Percentiles rank a stretch among this genome's conserved stretches.
These are phyloP conservation scores for Tringa solitaria DNA, from an alignment of 2,113 vertebrate species.

Conservation along the genomic window DNA sequence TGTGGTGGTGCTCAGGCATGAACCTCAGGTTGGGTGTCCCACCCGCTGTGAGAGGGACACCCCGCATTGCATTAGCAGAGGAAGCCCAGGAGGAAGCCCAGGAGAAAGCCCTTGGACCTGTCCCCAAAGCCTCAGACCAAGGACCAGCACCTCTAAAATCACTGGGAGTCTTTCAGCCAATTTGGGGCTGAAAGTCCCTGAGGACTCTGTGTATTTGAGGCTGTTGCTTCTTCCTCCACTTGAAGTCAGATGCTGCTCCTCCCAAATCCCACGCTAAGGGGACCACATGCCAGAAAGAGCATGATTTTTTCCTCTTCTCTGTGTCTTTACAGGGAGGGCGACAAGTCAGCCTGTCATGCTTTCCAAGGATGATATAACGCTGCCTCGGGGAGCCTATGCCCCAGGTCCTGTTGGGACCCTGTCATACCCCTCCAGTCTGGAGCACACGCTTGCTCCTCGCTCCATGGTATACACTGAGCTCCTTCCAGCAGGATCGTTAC, in stretches of 20 bases:
- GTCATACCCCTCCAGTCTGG: not conserved
- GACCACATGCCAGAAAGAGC: constrained; percentile 16
- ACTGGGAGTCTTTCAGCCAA: not conserved
- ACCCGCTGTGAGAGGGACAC: not conserved
- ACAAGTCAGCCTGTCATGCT: not conserved
- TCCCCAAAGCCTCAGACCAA: not conserved
- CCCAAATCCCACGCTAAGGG: not conserved
- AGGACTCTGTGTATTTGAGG: not conserved
- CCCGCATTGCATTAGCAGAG: not conserved
- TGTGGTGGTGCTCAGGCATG: not conserved
- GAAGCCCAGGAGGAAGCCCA: not conserved
- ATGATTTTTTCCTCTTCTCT: constrained; percentile 18
- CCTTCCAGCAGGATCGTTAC: constrained; percentile 73
- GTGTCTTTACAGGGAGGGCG: not conserved
- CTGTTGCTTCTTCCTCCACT: not conserved
- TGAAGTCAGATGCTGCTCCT: constrained; percentile 18
- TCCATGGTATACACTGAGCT: not conserved
- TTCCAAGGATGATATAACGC: constrained; percentile 42
- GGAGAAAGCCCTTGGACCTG: not conserved
- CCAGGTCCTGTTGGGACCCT: not conserved
- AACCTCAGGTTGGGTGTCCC: not conserved
- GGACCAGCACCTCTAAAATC: not conserved
- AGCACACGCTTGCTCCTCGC: not conserved
- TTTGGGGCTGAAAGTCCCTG: not conserved
- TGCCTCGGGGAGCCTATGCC: not conserved